Evolutionary conservation across 2,888 invertebrate genomes (phyloP).

Genomic region (Pseudanteris insignis): DNA sequence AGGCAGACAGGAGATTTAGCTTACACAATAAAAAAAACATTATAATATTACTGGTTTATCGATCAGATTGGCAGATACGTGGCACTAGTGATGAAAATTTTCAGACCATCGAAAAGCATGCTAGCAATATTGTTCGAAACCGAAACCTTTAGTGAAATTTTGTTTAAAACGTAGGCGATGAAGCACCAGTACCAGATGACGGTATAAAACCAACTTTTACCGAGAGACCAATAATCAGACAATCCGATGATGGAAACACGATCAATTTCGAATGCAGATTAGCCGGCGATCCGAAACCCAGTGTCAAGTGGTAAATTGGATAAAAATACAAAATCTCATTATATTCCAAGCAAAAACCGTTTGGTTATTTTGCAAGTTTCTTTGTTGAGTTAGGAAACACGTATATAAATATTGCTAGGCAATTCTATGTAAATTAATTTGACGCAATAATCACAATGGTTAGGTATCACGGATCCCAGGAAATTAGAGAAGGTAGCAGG

Average conservation of each 20-base stretch:
- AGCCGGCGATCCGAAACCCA: conserved; percentile 96
- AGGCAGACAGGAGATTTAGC: too few relatives aligned
- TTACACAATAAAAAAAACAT: too few relatives aligned
- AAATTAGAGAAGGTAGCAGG: conserved; percentile 82
- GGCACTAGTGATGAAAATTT: conserved; percentile 33
- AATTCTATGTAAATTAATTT: too few relatives aligned
- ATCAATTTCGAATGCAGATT: conserved; percentile 97
- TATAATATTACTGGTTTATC: conserved; percentile 45
- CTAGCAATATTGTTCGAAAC: conserved; percentile 7
- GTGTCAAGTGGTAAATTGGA: conserved; percentile 85
- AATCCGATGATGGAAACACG: conserved; percentile 94
- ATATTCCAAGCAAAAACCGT: conserved; percentile 1
- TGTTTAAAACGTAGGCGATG: conserved; percentile 78
- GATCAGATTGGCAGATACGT: conserved; percentile 45
- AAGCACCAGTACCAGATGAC: conserved; percentile 91
- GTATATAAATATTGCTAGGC: not conserved
- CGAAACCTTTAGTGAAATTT: conserved; percentile 1
- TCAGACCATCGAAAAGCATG: too few relatives aligned
- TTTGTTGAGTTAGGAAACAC: conserved; percentile 20
- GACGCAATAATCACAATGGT: conserved; percentile 43
- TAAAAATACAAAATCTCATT: conserved; percentile 7
- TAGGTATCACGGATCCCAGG: conserved; percentile 86
- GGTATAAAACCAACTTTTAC: conserved; percentile 97
- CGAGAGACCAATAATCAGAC: conserved; percentile 96
- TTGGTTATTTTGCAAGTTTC: conserved; percentile 14